Percentiles rank a stretch among this genome's conserved stretches.
Evolutionary conservation across 2,113 vertebrate genomes (phyloP).

Genomic region (Ailuropoda melanoleuca): DNA sequence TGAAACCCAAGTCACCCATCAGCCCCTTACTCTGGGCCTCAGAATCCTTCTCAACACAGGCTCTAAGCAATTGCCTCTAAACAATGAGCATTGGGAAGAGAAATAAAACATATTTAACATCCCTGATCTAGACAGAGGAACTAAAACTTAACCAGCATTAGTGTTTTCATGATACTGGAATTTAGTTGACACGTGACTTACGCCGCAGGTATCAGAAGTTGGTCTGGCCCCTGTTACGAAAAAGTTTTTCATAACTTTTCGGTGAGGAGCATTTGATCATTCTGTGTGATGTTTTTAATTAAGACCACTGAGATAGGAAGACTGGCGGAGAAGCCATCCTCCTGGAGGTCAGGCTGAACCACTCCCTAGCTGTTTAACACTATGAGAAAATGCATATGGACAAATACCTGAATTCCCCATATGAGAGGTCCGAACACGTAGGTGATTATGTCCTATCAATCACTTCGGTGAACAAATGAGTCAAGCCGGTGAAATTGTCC

Average conservation of each 20-base stretch:
- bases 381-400: background rate
- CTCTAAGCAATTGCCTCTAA: background rate
- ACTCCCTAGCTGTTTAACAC: background rate
- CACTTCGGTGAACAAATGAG: background rate
- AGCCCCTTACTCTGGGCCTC: background rate
- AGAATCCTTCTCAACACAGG: background rate
- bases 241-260: background rate
- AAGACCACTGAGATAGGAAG: background rate
- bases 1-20: background rate
- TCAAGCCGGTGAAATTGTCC: background rate
- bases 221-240: background rate
- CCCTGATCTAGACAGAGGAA: background rate
- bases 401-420: background rate
- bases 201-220: background rate
- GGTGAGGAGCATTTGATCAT: background rate
- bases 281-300: background rate
- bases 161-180: background rate
- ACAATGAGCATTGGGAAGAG: background rate
- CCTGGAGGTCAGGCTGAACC: background rate
- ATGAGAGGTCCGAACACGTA: background rate
- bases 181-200: background rate
- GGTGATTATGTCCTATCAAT: background rate
- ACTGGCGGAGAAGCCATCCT: background rate
- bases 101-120: background rate
- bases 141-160: background rate